Evolutionary conservation across 2,113 vertebrate genomes (phyloP).

Genomic region (Trematomus loennbergii): DNA sequence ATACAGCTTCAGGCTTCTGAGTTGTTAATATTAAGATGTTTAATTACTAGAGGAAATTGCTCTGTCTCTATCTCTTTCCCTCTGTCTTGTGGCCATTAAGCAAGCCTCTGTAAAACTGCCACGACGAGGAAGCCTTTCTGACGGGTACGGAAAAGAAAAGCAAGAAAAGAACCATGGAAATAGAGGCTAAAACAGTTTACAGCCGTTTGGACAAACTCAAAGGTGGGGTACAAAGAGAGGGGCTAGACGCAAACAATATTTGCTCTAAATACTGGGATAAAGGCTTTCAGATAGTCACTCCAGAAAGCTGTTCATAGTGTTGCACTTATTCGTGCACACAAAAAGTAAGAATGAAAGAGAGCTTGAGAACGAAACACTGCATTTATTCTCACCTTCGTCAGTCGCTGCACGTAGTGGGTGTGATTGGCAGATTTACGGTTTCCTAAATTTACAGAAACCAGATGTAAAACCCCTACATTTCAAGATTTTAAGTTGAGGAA

Average conservation of each 20-base stretch:
- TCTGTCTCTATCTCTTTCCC: conserved; percentile 9
- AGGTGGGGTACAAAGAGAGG: not conserved
- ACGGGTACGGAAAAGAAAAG: not conserved
- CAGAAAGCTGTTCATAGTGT: not conserved
- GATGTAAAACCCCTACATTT: not conserved
- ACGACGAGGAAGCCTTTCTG: not conserved
- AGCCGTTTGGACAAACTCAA: not conserved
- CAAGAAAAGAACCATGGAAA: not conserved
- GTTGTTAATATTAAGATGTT: conserved; percentile 41
- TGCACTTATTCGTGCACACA: not conserved
- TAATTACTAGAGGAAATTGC: conserved; percentile 46
- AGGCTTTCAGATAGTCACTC: not conserved
- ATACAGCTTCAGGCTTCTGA: conserved; percentile 23
- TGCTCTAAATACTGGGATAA: conserved; percentile 9
- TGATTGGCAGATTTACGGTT: not conserved
- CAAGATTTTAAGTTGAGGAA: not conserved
- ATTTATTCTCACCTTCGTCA: not conserved
- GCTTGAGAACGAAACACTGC: not conserved
- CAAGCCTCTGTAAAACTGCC: not conserved
- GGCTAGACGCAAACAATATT: not conserved
- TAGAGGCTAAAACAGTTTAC: not conserved
- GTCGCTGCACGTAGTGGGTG: not conserved
- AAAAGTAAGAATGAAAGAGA: conserved; percentile 5
- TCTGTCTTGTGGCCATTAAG: conserved; percentile 10
- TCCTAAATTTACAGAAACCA: not conserved